These are phyloP conservation scores for Drosophila funebris DNA, from an alignment of 1,140 invertebrate genomes.

Conservation along the genomic window DNA sequence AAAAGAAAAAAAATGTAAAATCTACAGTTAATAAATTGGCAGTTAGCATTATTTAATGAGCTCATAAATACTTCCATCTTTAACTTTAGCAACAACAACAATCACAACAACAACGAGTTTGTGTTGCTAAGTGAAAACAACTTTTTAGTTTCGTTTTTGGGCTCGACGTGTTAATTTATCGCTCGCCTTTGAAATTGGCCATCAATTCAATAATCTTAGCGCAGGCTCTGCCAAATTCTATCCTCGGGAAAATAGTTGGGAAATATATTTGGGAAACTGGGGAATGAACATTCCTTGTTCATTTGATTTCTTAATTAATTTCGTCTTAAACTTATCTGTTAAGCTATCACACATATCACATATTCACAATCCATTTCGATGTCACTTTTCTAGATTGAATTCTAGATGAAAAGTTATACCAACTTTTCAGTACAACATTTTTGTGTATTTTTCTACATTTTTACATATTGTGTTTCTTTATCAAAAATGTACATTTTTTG, in stretches of 20 bases:
- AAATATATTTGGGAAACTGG: neutral
- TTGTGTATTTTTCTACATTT: too few relatives aligned
- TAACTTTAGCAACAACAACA: neutral
- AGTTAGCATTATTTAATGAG: constrained; percentile 16
- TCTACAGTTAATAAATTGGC: constrained; percentile 11
- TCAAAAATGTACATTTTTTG: too few relatives aligned
- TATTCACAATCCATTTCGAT: too few relatives aligned
- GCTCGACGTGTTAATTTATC: neutral
- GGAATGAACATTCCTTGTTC: too few relatives aligned
- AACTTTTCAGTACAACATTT: too few relatives aligned
- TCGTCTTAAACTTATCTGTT: too few relatives aligned
- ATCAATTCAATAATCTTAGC: neutral
- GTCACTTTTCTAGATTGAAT: too few relatives aligned
- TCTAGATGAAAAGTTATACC: too few relatives aligned
- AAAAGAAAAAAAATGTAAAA: neutral
- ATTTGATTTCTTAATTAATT: too few relatives aligned
- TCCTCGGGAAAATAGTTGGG: neutral
- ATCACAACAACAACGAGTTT: neutral
- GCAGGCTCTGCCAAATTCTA: too few relatives aligned
- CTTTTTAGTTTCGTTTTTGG: neutral
- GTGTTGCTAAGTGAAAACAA: neutral
- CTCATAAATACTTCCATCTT: constrained; percentile 9
- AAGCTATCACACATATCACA: too few relatives aligned
- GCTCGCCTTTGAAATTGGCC: neutral
- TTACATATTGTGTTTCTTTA: too few relatives aligned